These are phyloP conservation scores for Hycleus cichorii DNA, from an alignment of 1,140 invertebrate species.

Conservation along the genomic window DNA sequence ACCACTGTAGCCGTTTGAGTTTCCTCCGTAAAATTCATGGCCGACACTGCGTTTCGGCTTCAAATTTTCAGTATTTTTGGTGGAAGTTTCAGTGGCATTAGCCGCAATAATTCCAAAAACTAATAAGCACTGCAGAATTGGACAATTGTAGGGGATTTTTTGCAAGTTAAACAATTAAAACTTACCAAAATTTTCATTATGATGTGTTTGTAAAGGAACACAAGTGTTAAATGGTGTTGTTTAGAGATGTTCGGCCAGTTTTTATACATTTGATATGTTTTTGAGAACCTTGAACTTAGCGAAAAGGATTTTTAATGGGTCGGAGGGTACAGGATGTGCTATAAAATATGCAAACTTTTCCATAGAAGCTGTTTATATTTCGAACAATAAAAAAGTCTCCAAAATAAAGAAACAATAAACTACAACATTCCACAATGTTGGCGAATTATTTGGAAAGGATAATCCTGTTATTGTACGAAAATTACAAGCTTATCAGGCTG, in stretches of 20 bases:
- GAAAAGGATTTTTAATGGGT: no score
- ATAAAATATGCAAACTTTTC: no score
- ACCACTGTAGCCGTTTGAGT: background rate
- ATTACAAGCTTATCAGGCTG: no score
- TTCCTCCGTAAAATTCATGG: background rate
- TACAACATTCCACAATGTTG: no score
- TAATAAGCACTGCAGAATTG: constrained; percentile 6
- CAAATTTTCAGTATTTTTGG: background rate
- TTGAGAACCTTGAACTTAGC: no score
- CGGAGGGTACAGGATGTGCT: no score
- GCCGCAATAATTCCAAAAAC: background rate
- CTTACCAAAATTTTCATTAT: constrained; percentile 7
- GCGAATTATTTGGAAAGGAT: no score
- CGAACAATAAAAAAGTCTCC: no score
- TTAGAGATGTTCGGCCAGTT: background rate
- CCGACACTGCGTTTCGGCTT: constrained; percentile 5
- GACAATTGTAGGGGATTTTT: background rate
- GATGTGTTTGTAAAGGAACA: constrained; percentile 1
- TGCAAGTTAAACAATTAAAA: background rate
- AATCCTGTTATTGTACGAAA: no score
- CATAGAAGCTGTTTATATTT: no score
- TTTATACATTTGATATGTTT: no score
- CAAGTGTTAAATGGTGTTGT: background rate
- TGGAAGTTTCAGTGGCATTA: background rate
- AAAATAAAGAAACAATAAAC: no score